Evolutionary conservation across 2,113 vertebrate genomes (phyloP), one percentile per base, ranked within the genome.

Genomic region (Tachysurus fulvidraco): DNA sequence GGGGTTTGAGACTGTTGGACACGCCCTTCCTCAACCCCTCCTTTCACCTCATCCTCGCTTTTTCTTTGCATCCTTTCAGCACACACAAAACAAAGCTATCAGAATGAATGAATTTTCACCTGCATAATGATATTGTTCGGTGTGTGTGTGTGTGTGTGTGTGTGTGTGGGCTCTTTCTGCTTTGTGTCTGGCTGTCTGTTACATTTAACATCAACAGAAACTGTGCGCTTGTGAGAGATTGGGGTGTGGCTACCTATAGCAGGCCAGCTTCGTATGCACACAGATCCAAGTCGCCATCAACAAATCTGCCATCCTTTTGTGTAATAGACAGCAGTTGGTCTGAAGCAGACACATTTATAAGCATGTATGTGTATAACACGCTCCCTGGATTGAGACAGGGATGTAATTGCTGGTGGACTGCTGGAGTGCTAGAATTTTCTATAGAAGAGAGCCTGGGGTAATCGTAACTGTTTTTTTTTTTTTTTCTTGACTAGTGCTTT

Each of bases 161-260:
- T 73, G 82, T 9, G 21, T 21, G 59, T 6, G n/a, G 36, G 28
- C 44, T 19, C 44, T 62, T 71, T 52, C 73, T 46, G 74, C 85
- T 86, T 88, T 89, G 80, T 89, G 84, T 85, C 86, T 86, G 88
- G 79, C 28, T 69, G 80, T 25, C 76, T 89, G 30, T 83, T 57
- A 80, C 55, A n/a, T 60, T 79, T 78, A 57, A 50, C 55, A 67
- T 41, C 73, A 19, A 80, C 78, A 60, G 71, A 30, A 36, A 78
- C 60, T 54, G n/a, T 79, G 62, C 25, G 23, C 46, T 64, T 69
- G 60, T 30, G 84, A 67, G 69, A 59, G 52, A 65, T 69, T 60
- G 85, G 90, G 90, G 90, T 88, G 90, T 91, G 90, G 90, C 83
- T 89, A 86, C 74, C 83, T 85, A 86, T 14, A 67, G 59, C 71